Evolutionary conservation across 2,888 invertebrate species (phyloP), one percentile per base, ranked within the genome.

Genomic region (Strigamia transsilvanica): DNA sequence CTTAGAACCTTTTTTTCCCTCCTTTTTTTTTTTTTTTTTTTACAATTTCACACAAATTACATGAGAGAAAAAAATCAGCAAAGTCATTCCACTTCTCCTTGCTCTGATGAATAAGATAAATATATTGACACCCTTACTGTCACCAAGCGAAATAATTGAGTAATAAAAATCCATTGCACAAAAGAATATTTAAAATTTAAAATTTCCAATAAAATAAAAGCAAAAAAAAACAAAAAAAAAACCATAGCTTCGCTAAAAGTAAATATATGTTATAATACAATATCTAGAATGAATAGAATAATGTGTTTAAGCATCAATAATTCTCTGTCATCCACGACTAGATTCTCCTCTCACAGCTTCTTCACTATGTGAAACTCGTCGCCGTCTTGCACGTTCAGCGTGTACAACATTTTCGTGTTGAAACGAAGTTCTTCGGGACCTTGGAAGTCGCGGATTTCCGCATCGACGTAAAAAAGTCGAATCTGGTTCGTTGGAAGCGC

Each of bases 341-440:
- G 38, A 38, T 38, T 38, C 4, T 10, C 38, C 10, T 77, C 32
- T 77, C 32, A 27, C 32, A 77, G n/a, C 81, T 85, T 85, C 41
- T 84, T 82, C 27, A 96, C 95, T 84, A 97, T 93, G 84, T 96
- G 94, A 86, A 97, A 96, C 88, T 96, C 95, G 88, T 96, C 96
- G 13, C 96, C 96, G 83, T 94, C 93, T 84, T 93, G 90, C 84
- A 97, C 94, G 88, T 96, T 96, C 89, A 96, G 96, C 83, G 95
- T 94, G 88, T 96, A 96, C 27, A 97, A 91, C 88, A 94, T 94
- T 87, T 96, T 96, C 85, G 93, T 93, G 2, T 95, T 94, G 86
- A 92, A 96, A 85, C 92, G 92, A 94, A 97, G 94, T 88, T 95
- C 94, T 88, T 96, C 96, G 0, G 95, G 94, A 23, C 94, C 95